Conservation (phyloP, 2,113 vertebrate species). For the Saguinus midas region DNA sequence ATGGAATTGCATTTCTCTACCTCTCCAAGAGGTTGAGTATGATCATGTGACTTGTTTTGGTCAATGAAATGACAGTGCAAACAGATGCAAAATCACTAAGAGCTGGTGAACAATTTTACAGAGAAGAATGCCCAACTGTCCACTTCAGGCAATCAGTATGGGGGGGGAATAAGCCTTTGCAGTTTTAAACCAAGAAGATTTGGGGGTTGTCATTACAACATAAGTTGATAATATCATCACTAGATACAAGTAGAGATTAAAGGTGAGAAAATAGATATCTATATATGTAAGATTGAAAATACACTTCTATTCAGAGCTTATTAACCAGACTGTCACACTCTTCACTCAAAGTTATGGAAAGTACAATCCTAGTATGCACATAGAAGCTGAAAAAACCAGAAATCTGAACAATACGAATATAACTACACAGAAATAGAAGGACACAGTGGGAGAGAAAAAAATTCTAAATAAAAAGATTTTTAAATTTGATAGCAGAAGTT, state of each 20-base stretch:
- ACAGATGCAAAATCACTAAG: background rate
- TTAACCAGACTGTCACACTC: background rate
- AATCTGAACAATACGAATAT: background rate
- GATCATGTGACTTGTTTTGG: background rate
- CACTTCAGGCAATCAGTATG: background rate
- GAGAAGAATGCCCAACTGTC: background rate
- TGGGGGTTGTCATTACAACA: background rate
- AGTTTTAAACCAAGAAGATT: background rate
- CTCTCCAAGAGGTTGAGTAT: background rate
- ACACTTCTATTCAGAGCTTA: background rate
- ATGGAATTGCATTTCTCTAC: background rate
- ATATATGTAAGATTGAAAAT: background rate
- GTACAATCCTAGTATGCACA: background rate
- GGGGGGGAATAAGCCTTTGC: background rate
- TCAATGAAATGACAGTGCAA: background rate
- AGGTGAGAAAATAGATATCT: background rate
- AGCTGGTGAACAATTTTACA: background rate
- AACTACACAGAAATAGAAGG: background rate
- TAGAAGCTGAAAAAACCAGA: background rate
- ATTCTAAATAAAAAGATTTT: background rate
- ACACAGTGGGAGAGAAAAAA: background rate
- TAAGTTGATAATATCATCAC: background rate
- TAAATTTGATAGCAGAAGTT: background rate
- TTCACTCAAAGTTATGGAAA: background rate
- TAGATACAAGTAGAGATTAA: background rate